Evolutionary conservation across 2,888 invertebrate species (phyloP).

Genomic region (Argyresthia goedartella): DNA sequence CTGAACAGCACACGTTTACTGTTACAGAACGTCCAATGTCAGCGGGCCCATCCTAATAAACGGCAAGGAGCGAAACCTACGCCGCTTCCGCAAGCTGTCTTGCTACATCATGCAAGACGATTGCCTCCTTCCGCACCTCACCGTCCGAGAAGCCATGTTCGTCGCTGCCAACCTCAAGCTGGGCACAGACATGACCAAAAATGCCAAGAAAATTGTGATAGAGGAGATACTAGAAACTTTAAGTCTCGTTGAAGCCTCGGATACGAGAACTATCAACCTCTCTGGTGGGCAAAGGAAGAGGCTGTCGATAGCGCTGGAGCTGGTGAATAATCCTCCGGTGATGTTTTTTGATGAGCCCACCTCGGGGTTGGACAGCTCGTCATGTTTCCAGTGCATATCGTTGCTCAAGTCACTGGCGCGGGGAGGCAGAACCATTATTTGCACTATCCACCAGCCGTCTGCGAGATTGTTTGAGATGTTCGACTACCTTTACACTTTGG

Average conservation of each 20-base stretch:
- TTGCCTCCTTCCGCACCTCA: conserved; percentile 88
- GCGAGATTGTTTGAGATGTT: conserved; percentile 97
- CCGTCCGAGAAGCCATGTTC: conserved; percentile 93
- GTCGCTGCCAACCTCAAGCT: conserved; percentile 95
- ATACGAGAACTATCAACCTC: conserved; percentile 84
- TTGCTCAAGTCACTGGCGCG: conserved; percentile 89
- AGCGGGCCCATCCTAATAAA: conserved; percentile 90
- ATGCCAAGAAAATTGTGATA: conserved; percentile 84
- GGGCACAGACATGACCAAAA: conserved; percentile 79
- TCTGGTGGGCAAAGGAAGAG: conserved; percentile 94
- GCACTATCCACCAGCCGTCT: conserved; percentile 97
- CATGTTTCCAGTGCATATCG: conserved; percentile 93
- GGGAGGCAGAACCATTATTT: conserved; percentile 92
- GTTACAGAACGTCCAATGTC: conserved; percentile 83
- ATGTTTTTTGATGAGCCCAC: conserved; percentile 98
- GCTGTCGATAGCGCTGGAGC: conserved; percentile 90
- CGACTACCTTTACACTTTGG: conserved; percentile 90
- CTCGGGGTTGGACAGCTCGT: conserved; percentile 93
- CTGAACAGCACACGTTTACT: not conserved
- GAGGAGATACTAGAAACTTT: conserved; percentile 89
- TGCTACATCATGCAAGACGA: conserved; percentile 98
- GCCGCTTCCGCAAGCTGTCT: conserved; percentile 92
- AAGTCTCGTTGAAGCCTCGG: conserved; percentile 82
- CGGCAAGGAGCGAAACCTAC: conserved; percentile 86
- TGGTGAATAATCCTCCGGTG: conserved; percentile 96